Evolutionary conservation across 2,113 vertebrate genomes (phyloP), one percentile per base, ranked within the genome.

Genomic region (Corythornis cristatus): DNA sequence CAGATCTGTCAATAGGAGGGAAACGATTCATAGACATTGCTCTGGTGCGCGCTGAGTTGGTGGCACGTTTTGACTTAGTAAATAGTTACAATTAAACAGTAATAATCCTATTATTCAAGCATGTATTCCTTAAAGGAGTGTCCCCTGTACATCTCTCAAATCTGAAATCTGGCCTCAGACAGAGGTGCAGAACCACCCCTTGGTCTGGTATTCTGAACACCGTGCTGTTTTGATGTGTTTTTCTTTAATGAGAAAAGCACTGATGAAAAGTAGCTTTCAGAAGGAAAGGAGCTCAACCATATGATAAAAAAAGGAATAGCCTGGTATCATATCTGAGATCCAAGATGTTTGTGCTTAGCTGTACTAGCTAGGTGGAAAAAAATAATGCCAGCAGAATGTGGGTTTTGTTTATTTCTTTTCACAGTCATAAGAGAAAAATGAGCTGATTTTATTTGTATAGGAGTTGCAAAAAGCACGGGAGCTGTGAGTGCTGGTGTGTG

Each of bases 291-390:
- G 67, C 33, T 80, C 75, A 73, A 77, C 67, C 64, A 5, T 67
- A 50, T 82, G 84, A 56, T 23, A 62, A 58, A 89, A 60, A 20
- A 76, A 35, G 76, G 37, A 64, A 26, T 65, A 88, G 23, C 53
- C 23, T 78, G 40, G 65, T 90, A 67, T 26, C 21, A 17, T 31
- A 53, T 71, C 51, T 64, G 68, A 90, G 43, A 71, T 37, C 31
- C 56, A 83, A 83, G 60, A 26, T 91, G 60, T 88, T 91, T 81
- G 51, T 64, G 40, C n/a, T 91, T 74, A 86, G 40, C 60, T 68
- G 26, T 61, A 50, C 50, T 65, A 86, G 40, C 14, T 78, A 31
- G 9, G 31, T 37, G 9, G 9, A 45, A 40, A 42, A 29, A 46
- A 3, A 6, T 23, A 28, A 3, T 37, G 37, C 37, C 31, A 66